phyloP scores from a whole-genome alignment of 2,888 invertebrate genomes.

The Phoronis australis region DNA sequence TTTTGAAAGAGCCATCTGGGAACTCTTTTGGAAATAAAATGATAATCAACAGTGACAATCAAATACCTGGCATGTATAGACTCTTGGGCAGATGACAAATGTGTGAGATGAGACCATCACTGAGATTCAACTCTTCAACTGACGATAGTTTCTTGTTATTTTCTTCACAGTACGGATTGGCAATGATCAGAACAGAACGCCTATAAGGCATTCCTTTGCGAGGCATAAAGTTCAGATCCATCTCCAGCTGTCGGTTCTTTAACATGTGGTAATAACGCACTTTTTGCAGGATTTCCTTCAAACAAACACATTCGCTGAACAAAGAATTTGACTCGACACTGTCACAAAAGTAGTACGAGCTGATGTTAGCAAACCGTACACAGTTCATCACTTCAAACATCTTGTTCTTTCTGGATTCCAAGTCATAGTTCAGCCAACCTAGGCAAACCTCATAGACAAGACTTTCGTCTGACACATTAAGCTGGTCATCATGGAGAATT shows the following conservation, averaged over 20 bases:
- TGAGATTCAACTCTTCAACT: slow-evolving; percentile 44
- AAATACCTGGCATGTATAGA: slow-evolving; percentile 49
- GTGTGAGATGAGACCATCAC: slow-evolving; percentile 36
- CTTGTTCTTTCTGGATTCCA: slow-evolving; percentile 18
- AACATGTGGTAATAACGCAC: slow-evolving; percentile 47
- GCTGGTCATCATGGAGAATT: slow-evolving; percentile 41
- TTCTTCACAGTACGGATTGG: slow-evolving; percentile 47
- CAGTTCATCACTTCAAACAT: slow-evolving; percentile 36
- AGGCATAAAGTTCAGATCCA: slow-evolving; percentile 46
- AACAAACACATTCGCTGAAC: slow-evolving; percentile 22
- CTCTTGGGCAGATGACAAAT: slow-evolving; percentile 47
- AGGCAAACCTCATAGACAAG: slow-evolving; percentile 44
- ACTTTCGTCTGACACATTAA: slow-evolving; percentile 41
- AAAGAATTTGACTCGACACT: slow-evolving; percentile 33
- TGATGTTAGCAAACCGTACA: slow-evolving; percentile 46
- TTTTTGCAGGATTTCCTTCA: slow-evolving; percentile 26
- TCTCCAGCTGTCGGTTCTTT: slow-evolving; percentile 39
- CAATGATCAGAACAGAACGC: slow-evolving; percentile 44
- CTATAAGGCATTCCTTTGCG: slow-evolving; percentile 38
- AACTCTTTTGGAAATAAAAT: too few relatives aligned
- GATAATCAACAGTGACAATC: too few relatives aligned
- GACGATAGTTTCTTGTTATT: slow-evolving; percentile 42
- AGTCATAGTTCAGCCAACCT: slow-evolving; percentile 35
- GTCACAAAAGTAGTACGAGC: slow-evolving; percentile 50
- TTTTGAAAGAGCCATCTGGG: too few relatives aligned